Evolutionary conservation across 2,113 vertebrate genomes (phyloP), one percentile per base, ranked within the genome.

Genomic region (Malurus melanocephalus): DNA sequence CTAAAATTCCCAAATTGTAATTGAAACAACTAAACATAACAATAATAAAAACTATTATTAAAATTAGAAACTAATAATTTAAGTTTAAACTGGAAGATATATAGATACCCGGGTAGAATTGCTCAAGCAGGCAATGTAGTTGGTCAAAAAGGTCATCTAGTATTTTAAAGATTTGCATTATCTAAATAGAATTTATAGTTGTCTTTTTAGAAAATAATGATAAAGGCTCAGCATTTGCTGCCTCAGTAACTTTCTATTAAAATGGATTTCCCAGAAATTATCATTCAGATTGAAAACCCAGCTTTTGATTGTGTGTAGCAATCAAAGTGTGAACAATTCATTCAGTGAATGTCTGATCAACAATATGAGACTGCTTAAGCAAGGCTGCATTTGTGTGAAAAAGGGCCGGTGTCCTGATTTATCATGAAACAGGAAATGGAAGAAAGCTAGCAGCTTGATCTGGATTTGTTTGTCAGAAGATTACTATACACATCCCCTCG

Each of bases 181-280:
- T 90, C 48, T 73, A 89, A 92, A 76, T 55, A 85, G 64, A 87
- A 86, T 89, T 45, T 52, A 19, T 69, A 20, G 64, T 85, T 90
- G 51, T 79, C 81, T 83, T 92, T 90, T 91, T 77, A 55, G 69
- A 80, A 89, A 89, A 53, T 35, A 72, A 80, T 64, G 83, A 92
- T 93, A 95, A 94, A 88, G 57, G 74, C 74, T 89, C 55, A 75
- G 71, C n/a, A 46, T 94, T 51, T 91, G 48, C 89, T 93, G 96
- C 94, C 65, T 91, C 90, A 87, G 89, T 94, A 93, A 90, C 86
- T 96, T 95, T 93, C 84, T 89, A 88, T 95, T 96, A 94, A 96
- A 94, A 94, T 92, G 94, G 57, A 90, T 94, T 96, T 96, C 89
- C 92, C 86, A 93, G 94, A 96, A 96, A 96, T 97, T 95, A 94